Conservation (phyloP, 2,113 vertebrate genomes). For the Pipra filicauda region DNA sequence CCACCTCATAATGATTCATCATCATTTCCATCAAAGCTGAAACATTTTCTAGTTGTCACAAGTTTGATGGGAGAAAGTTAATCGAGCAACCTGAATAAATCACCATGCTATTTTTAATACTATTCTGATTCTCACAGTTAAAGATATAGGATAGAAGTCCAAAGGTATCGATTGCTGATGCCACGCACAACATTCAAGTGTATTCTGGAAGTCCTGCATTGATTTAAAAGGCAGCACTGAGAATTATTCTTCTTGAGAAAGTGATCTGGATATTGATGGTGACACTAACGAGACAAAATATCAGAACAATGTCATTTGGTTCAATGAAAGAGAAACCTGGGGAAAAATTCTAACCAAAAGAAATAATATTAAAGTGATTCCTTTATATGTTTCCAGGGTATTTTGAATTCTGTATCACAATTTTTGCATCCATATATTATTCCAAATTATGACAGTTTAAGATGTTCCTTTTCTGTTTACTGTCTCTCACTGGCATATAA, state of each 20-base stretch:
- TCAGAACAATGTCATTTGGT: not conserved
- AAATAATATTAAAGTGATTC: not conserved
- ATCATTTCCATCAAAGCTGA: not conserved
- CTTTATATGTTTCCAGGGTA: not conserved
- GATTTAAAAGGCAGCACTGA: not conserved
- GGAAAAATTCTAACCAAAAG: not conserved
- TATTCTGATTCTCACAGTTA: not conserved
- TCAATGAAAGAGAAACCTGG: not conserved
- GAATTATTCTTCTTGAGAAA: conserved; percentile 8
- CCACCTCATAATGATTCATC: not conserved
- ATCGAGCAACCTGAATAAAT: not conserved
- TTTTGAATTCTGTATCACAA: not conserved
- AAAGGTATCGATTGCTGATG: not conserved
- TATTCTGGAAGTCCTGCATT: not conserved
- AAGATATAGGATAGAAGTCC: not conserved
- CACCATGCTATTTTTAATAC: not conserved
- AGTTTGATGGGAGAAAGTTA: not conserved
- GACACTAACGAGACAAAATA: not conserved
- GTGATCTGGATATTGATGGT: not conserved
- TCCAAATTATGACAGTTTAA: not conserved
- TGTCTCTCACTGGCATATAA: not conserved
- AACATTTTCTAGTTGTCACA: not conserved
- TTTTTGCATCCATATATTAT: not conserved
- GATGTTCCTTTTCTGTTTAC: not conserved
- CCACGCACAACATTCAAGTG: not conserved